Conservation (phyloP, 2,113 vertebrate genomes). For the Syrmaticus mikado region DNA sequence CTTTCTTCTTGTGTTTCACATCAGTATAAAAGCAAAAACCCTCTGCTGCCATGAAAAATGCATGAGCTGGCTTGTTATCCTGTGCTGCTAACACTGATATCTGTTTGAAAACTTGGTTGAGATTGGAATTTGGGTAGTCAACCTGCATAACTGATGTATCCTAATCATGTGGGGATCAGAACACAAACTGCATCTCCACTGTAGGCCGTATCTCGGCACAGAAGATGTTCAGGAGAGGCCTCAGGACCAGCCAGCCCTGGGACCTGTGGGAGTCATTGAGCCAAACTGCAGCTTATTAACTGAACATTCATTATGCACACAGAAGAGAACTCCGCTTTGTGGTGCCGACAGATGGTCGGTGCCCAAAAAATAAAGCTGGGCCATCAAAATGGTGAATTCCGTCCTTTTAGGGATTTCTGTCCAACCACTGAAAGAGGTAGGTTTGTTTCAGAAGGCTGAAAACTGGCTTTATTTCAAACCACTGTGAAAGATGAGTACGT, state of each 20-base stretch:
- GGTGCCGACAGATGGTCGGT: rapidly evolving
- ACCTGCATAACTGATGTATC: not conserved
- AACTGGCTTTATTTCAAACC: not conserved
- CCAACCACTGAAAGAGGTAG: not conserved
- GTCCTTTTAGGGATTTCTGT: not conserved
- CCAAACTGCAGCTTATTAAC: not conserved
- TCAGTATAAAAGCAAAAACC: not conserved
- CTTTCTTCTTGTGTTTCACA: not conserved
- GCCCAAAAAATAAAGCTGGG: not conserved
- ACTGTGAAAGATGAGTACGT: not conserved
- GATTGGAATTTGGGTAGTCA: not conserved
- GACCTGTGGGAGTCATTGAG: not conserved
- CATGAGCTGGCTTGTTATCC: not conserved
- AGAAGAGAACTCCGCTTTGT: not conserved
- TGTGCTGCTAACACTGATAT: not conserved
- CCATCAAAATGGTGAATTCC: not conserved
- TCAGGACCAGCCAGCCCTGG: not conserved
- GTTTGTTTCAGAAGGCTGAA: not conserved
- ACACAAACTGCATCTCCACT: not conserved
- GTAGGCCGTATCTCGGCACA: not conserved
- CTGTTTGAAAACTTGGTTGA: not conserved
- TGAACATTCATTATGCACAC: not conserved
- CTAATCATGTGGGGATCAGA: not conserved
- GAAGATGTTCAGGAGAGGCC: not conserved
- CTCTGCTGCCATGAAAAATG: not conserved